Base-by-base conservation (phyloP, 2,113 vertebrate species). In the Cyprinodon tularosa region DNA sequence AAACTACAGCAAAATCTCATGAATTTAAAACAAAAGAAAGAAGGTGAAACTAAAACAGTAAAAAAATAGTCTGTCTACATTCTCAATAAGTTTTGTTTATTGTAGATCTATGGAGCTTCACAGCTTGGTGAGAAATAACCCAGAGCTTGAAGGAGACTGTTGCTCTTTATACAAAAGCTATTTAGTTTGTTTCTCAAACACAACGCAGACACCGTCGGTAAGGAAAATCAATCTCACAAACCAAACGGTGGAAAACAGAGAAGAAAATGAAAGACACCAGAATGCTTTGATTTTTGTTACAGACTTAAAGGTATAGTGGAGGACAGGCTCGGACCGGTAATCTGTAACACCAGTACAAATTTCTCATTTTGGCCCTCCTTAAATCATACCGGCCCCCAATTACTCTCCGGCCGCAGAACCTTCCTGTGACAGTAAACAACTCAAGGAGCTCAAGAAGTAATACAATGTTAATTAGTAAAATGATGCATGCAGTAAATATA, bases 201-300 rank as follows among this genome's bases (percentile, higher is more conserved):
- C 59, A 84, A 82, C 67, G 82, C 81, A 74, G 83, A 85, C 84
- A 36, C 75, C 57, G 82, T 83, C 81, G 84, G 78, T 72, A 84
- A 80, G 84, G 83, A 85, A 78, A 89, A 91, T 89, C 84, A 88
- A 90, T 90, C 82, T 64, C 44, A 68, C 77, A 62, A 66, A 82
- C 84, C 76, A 40, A 68, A 76, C 68, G 67, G 71, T 70, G 29
- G 69, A 65, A 67, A 9, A 67, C 40, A 60, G 12, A 60, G 65
- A 59, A 66, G 81, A 76, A 83, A 86, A 87, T 76, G 83, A 82
- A 84, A 88, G 72, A 60, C 3, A 17, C 45, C 72, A 75, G 86
- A 80, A 72, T 9, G 76, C 85, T 84, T 81, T 88, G 81, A 91
- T 88, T 89, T 84, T 76, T 81, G 75, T 84, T 82, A 84, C 72